Percentiles rank a stretch among this genome's conserved stretches.
These are phyloP conservation scores for Drosophila putrida DNA, from an alignment of 2,888 invertebrate genomes.

Conservation along the genomic window DNA sequence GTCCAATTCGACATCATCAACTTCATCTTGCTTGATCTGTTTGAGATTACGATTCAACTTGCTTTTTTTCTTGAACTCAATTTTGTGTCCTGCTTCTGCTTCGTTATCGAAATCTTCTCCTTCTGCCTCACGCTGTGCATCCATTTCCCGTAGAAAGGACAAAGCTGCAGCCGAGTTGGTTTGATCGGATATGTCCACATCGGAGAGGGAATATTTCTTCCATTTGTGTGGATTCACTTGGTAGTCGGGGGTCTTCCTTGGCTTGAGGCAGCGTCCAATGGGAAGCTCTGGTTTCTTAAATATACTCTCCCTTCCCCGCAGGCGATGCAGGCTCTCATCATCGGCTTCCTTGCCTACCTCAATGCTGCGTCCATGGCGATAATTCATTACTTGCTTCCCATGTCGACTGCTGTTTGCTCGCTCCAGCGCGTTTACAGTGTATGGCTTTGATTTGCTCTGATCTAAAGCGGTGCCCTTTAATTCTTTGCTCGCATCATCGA, in stretches of 20 bases:
- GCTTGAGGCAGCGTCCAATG: slow-evolving; percentile 87
- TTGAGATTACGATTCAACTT: slow-evolving; percentile 76
- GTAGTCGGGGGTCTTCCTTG: slow-evolving; percentile 86
- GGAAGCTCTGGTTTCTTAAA: slow-evolving; percentile 91
- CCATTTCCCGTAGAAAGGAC: slow-evolving; percentile 90
- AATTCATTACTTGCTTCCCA: slow-evolving; percentile 64
- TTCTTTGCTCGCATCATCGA: slow-evolving; percentile 88
- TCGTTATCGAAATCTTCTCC: slow-evolving; percentile 49
- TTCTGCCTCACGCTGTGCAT: slow-evolving; percentile 86
- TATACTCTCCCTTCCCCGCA: slow-evolving; percentile 89
- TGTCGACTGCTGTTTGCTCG: slow-evolving; percentile 82
- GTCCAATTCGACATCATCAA: slow-evolving; percentile 77
- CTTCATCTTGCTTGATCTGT: slow-evolving; percentile 70
- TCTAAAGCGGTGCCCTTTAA: slow-evolving; percentile 85
- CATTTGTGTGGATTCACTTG: slow-evolving; percentile 92
- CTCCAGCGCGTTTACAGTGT: slow-evolving; percentile 84
- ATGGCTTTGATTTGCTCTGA: slow-evolving; percentile 71
- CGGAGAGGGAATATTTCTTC: slow-evolving; percentile 92
- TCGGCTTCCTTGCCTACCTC: slow-evolving; percentile 32
- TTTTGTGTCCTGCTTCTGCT: slow-evolving; percentile 51
- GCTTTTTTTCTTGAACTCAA: slow-evolving; percentile 84
- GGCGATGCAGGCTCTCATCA: slow-evolving; percentile 67
- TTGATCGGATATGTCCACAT: slow-evolving; percentile 93
- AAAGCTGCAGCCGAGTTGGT: slow-evolving; percentile 92
- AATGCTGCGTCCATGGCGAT: slow-evolving; percentile 56